Conservation (phyloP, 2,888 invertebrate genomes). For the Ophioninae sp. region DNA sequence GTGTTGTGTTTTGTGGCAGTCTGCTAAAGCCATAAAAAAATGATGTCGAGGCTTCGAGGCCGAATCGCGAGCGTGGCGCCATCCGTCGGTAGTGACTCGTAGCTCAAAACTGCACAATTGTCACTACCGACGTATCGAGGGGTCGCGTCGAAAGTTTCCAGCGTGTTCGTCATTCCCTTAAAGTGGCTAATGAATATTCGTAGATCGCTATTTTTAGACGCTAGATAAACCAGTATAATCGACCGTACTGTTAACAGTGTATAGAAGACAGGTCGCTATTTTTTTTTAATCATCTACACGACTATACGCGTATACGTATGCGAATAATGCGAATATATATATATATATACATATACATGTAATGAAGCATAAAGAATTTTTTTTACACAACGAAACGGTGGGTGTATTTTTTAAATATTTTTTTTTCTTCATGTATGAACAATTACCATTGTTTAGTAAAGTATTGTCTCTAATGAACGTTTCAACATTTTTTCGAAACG, state of each 20-base stretch:
- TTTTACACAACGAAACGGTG: conserved; percentile 48
- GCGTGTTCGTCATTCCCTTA: too few species aligned
- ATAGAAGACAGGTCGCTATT: conserved; percentile 16
- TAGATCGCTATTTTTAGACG: neutral
- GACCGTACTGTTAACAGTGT: neutral
- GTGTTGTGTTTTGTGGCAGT: too few species aligned
- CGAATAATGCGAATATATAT: conserved; percentile 29
- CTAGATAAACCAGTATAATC: neutral
- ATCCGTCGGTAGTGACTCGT: too few species aligned
- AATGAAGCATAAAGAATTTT: conserved; percentile 57
- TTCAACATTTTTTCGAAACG: too few species aligned
- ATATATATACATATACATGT: conserved; percentile 26
- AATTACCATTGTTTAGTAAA: too few species aligned
- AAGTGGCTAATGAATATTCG: neutral
- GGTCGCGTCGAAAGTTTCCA: too few species aligned
- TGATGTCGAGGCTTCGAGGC: too few species aligned
- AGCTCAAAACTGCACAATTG: too few species aligned
- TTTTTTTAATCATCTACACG: conserved; percentile 37
- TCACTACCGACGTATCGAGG: too few species aligned
- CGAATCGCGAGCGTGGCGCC: too few species aligned
- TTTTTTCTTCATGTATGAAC: neutral
- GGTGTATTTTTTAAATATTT: neutral
- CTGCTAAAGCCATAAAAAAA: conserved; percentile 86
- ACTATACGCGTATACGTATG: conserved; percentile 37
- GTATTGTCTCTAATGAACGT: too few species aligned